These are phyloP conservation scores for Pseudolaguvia tuberculata DNA, from an alignment of 2,113 vertebrate genomes.

Conservation along the genomic window DNA sequence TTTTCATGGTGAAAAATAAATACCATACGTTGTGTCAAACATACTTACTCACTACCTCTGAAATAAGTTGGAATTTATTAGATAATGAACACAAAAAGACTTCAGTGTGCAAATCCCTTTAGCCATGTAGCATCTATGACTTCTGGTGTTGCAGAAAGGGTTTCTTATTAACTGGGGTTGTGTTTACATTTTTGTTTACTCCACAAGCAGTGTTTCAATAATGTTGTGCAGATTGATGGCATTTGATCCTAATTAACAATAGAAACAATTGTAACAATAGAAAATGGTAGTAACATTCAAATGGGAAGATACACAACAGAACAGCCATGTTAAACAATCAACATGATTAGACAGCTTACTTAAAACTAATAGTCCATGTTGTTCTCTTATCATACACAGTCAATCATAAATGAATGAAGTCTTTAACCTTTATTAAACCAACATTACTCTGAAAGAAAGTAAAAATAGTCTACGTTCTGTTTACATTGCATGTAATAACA, in stretches of 20 bases:
- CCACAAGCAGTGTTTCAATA: neutral
- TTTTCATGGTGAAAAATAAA: no score
- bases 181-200: neutral
- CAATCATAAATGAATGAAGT: neutral
- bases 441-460: conserved; percentile 22
- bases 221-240: neutral
- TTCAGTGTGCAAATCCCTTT: neutral
- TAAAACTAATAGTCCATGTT: conserved; percentile 6
- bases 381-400: conserved; percentile 21
- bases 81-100: no score
- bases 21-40: no score
- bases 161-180: neutral
- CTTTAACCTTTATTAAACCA: conserved; percentile 15
- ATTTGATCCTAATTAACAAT: neutral
- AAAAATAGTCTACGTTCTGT: conserved; percentile 32
- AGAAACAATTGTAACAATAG: neutral
- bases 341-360: conserved; percentile 30
- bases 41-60: no score
- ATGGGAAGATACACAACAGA: no score
- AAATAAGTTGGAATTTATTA: no score
- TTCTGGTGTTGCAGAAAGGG: neutral
- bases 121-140: neutral
- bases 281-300: neutral
- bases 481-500: conserved; percentile 38
- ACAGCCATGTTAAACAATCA: neutral